Base-by-base conservation (phyloP, 2,888 invertebrate genomes). In the Axea sp. region DNA sequence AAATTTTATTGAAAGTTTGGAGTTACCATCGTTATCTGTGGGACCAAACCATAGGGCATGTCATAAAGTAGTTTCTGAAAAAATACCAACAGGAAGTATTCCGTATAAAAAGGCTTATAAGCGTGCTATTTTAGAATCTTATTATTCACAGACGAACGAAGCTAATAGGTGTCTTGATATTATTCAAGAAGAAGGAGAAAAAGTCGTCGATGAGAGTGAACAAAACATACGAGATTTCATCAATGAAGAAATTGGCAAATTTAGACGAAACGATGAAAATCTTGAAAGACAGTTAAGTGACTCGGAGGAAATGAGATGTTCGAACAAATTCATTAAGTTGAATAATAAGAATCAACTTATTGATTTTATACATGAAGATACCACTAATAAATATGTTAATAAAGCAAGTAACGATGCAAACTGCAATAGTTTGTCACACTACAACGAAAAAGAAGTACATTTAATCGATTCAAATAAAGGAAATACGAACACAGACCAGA, bases 101-200 rank as follows among this genome's bases (percentile, higher is more conserved):
- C 86, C 51, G 89, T 89, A 77, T 78, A 86, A 89, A 41, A 89
- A 90, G 59, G 88, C 88, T 6, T 89, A 89, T 75, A 91, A 90
- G 77, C 89, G 90, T 1, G 89, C 88, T 4, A 89, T 90, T 15
- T 79, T 91, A 15, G 91, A 90, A 76, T 87, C 89, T 55, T 90
- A 91, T 80, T 91, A 90, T 76, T 86, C 91, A 57, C 90, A 92
- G 0, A 90, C 90, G 39, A 88, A 89, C 67, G 87, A 91, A 3
- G 91, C 92, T 80, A 92, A 92, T 6, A 90, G 93, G 82, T 92
- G 91, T 76, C 88, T 95, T 81, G 94, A 94, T 82, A 93, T 93
- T 3, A 95, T 95, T 76, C 92, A 92, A 80, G 95, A 95, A 87
- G 95, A 95, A 88, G 91, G 91, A 1, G 93, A 93, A 31, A 62